Evolutionary conservation across 2,888 invertebrate species (phyloP).

Genomic region (Sceliomorpha sp.): DNA sequence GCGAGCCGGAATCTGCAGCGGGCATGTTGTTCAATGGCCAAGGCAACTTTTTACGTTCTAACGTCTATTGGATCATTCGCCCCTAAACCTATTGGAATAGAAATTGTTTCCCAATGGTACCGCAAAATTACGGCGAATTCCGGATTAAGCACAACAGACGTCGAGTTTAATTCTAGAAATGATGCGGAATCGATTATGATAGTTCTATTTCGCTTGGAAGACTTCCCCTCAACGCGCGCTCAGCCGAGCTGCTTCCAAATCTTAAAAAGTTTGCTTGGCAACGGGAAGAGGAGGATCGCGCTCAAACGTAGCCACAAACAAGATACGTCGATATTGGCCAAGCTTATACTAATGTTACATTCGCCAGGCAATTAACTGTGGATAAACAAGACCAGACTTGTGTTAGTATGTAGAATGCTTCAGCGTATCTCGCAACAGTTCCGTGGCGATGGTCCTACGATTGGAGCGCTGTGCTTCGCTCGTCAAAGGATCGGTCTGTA

Average conservation of each 20-base stretch:
- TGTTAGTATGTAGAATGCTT: conserved; percentile 61
- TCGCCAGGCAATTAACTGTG: conserved; percentile 73
- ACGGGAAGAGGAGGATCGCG: conserved; percentile 6
- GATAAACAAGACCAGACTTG: conserved; percentile 62
- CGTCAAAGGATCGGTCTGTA: conserved; percentile 14
- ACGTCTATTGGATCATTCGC: conserved; percentile 54
- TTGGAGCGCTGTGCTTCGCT: conserved; percentile 13
- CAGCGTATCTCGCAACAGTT: conserved; percentile 40
- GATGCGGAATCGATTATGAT: no score
- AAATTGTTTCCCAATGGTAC: no score
- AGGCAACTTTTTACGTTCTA: conserved; percentile 66
- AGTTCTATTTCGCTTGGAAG: no score
- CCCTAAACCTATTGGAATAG: no score
- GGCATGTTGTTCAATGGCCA: conserved; percentile 63
- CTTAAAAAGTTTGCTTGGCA: conserved; percentile 10
- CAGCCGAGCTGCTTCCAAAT: not conserved
- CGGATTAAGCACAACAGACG: no score
- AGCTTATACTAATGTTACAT: conserved; percentile 68
- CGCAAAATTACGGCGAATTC: no score
- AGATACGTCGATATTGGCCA: conserved; percentile 57
- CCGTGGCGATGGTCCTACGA: conserved; percentile 12
- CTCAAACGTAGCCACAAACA: conserved; percentile 30
- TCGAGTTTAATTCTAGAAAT: no score
- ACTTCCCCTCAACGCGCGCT: no score
- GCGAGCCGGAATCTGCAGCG: conserved; percentile 42